phyloP scores from a whole-genome alignment of 2,888 invertebrate genomes.

The Drosophila pegasa region DNA sequence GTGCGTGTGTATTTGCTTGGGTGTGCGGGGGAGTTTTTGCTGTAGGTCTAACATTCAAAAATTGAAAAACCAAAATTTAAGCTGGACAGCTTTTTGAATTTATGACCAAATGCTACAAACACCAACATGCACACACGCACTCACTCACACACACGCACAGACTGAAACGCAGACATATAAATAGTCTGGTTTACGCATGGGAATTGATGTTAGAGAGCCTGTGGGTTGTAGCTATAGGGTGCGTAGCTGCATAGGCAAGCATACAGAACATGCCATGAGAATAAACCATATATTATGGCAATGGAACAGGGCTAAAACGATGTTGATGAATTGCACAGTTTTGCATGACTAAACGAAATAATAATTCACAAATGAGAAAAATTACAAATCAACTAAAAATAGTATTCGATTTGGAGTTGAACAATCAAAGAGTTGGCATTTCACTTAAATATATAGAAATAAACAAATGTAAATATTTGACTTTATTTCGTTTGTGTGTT shows the following conservation, averaged over 20 bases:
- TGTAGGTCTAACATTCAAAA: conserved; percentile 69
- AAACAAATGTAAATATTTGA: too few relatives aligned
- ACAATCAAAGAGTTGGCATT: not conserved
- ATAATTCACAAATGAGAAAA: conserved; percentile 24
- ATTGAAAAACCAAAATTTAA: conserved; percentile 80
- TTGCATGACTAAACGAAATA: conserved; percentile 48
- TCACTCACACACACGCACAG: conserved; percentile 37
- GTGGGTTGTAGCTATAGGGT: conserved; percentile 28
- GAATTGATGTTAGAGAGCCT: conserved; percentile 55
- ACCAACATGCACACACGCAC: conserved; percentile 31
- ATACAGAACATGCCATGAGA: conserved; percentile 41
- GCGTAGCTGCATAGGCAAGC: conserved; percentile 48
- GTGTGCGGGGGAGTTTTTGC: conserved; percentile 26
- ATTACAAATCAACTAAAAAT: conserved; percentile 7
- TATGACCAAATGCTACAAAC: conserved; percentile 72
- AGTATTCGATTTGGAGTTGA: not conserved
- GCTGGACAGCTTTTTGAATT: conserved; percentile 78
- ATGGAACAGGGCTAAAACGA: conserved; percentile 24
- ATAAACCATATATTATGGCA: conserved; percentile 49
- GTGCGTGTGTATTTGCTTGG: conserved; percentile 7
- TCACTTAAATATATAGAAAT: not conserved
- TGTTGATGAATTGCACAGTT: conserved; percentile 51
- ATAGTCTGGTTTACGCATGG: conserved; percentile 68
- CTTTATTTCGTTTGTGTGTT: too few relatives aligned
- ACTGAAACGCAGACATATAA: conserved; percentile 41